phyloP scores from a whole-genome alignment of 1,140 invertebrate species.

The Caerostris darwini region DNA sequence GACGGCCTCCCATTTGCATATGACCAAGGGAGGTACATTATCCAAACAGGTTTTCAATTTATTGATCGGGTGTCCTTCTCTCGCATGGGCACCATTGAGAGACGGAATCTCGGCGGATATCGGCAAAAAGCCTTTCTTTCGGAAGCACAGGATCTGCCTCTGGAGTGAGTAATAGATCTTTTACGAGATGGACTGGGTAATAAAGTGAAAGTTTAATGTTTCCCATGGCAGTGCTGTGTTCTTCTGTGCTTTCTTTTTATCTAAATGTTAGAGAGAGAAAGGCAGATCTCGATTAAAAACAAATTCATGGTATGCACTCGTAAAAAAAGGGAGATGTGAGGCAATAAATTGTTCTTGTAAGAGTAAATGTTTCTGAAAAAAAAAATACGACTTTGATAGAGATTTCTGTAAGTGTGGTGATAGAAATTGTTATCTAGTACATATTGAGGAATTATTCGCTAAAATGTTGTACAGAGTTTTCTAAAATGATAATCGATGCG shows the following conservation, averaged over 20 bases:
- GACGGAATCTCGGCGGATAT: not conserved
- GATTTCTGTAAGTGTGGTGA: too few relatives aligned
- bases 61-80: constrained; percentile 7
- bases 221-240: not conserved
- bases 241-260: not conserved
- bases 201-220: constrained; percentile 11
- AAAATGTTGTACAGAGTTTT: too few relatives aligned
- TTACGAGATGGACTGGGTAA: not conserved
- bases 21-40: not conserved
- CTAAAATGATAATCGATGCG: too few relatives aligned
- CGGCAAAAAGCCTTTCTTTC: not conserved
- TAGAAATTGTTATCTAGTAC: too few relatives aligned
- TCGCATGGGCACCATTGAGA: not conserved
- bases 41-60: not conserved
- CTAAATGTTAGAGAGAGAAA: not conserved
- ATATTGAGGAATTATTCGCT: too few relatives aligned
- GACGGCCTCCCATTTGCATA: not conserved
- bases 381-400: too few relatives aligned
- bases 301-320: too few relatives aligned
- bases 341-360: too few relatives aligned
- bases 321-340: too few relatives aligned
- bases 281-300: too few relatives aligned
- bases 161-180: constrained; percentile 39
- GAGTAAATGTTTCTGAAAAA: too few relatives aligned
- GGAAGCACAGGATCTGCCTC: not conserved